Base-by-base conservation (phyloP, 2,113 vertebrate species). In the Mus spicilegus region DNA sequence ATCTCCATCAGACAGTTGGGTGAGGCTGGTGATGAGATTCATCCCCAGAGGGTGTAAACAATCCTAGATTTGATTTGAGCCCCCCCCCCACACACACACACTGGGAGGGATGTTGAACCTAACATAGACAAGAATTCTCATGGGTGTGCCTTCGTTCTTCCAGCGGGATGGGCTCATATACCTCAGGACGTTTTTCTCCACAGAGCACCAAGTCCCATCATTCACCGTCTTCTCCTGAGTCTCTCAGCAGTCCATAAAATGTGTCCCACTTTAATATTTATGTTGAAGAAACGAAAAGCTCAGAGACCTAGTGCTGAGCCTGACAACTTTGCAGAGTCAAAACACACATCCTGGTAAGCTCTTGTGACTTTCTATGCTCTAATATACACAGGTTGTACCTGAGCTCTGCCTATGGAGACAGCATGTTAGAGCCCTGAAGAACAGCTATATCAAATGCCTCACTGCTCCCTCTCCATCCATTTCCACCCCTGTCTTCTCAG, bases 1-100 rank as follows among this genome's bases (percentile, higher is more conserved):
- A 67, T 81, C 61, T 87, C 87, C 56, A 80, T 20, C 30, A 97
- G 96, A 95, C 33, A 46, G n/a, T 13, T 9, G 42, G 42, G 5
- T 2, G 0, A 11, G 4, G 39, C 19, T 28, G 69, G 65, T 12
- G 90, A 63, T 13, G 58, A 65, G 22, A 46, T 76, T 7, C 56
- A 81, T 85, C 65, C 67, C 93, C 0, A 0, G 49, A 54, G 80
- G 33, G 22, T n/a, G 39, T 17, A 39, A 70, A 73, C 63, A 12
- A 24, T 70, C 58, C 70, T 65, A 39, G 63, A 56, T 82, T 85
- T 65, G 63, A 88, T 80, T 36, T 67, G 69, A 94, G 94, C n/a
- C 61, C 81, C 26, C 8, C 28, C 28, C 24, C 8, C 61, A 42
- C 49, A 49, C 49, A 49, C 49, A 49, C 65, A 12, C 67, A 20